Base-by-base conservation (phyloP, 2,797 vertebrate species). In the Galaxias olidus region DNA sequence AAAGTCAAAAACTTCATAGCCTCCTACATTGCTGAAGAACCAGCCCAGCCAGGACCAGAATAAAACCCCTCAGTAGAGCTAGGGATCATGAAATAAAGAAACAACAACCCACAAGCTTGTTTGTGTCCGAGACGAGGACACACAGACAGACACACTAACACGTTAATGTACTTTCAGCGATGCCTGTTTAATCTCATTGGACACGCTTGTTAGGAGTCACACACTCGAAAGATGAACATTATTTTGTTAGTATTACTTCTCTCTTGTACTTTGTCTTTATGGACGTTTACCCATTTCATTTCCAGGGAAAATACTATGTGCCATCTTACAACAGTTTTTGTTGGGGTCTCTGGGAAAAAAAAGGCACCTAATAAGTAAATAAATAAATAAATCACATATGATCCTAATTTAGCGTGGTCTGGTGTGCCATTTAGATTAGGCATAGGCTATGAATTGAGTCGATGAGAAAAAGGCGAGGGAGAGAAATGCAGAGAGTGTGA, bases 61-160 rank as follows among this genome's bases (percentile, higher is more conserved):
- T 84, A 84, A 77, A 78, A 76, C 75, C 69, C 56, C 69, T 42
- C 76, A 73, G 66, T 87, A 77, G 86, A 90, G 69, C 73, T 61
- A 53, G 59, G 63, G 63, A 70, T 61, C 75, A 56, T 79, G 63
- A 75, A 74, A 63, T 48, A 56, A 52, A 58, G 48, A 58, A 54
- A 68, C 13, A n/a, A n/a, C n/a, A n/a, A n/a, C n/a, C n/a, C n/a
- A n/a, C n/a, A n/a, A n/a, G 42, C 47, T 40, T 43, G 40, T 41
- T 42, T 12, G 43, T 30, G 14, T 48, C 4, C 9, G 17, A 49
- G 55, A 41, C 65, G 56, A 15, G 56, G 50, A 48, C 18, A 54
- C 30, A 59, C 56, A 59, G 57, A 54, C n/a, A n/a, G n/a, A n/a
- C n/a, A n/a, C n/a, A n/a, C n/a, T n/a, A n/a, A n/a, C n/a, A n/a